Evolutionary conservation across 1,140 invertebrate genomes (phyloP), one percentile per base, ranked within the genome.

Genomic region (Apis laboriosa): DNA sequence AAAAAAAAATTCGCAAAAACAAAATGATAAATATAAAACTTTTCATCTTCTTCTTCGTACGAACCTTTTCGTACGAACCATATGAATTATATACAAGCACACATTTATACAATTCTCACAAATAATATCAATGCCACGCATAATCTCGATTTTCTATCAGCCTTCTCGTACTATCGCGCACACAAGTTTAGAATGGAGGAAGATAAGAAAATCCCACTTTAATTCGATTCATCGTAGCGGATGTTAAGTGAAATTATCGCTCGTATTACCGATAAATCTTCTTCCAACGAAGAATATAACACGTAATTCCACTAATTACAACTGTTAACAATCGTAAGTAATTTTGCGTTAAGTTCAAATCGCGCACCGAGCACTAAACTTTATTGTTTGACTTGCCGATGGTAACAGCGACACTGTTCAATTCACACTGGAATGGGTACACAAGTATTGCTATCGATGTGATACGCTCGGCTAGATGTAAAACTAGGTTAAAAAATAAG

Each of bases 141-240:
- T 53, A 77, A 77, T 77, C 75, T 66, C 17, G 49, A 53, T 53
- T 77, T 66, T 43, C 49, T 77, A 77, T 77, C 75, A 67, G 61
- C 28, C 51, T 77, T 66, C 75, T 28, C 75, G 75, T 67, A 77
- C 63, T 66, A 77, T 15, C 55, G 24, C 51, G 21, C 49, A 64
- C 61, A 55, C 63, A 17, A n/a, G 74, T 34, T 24, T 70, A 15
- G 49, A 51, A 66, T 58, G 61, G 80, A 72, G n/a, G 55, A 21
- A 60, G 64, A 78, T 78, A 78, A 78, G 34, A 11, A 43, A n/a
- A 17, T 56, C 17, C n/a, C 13, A 4, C 19, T 49, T 8, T 13
- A 9, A 77, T 56, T 55, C 64, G 17, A 28, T 71, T 71, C 17
- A 58, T 58, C 53, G 28, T 21, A 13, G 11, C 15, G 13, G 15